Evolutionary conservation across 1,140 invertebrate species (phyloP).

Genomic region (Trachelipus rathkii): DNA sequence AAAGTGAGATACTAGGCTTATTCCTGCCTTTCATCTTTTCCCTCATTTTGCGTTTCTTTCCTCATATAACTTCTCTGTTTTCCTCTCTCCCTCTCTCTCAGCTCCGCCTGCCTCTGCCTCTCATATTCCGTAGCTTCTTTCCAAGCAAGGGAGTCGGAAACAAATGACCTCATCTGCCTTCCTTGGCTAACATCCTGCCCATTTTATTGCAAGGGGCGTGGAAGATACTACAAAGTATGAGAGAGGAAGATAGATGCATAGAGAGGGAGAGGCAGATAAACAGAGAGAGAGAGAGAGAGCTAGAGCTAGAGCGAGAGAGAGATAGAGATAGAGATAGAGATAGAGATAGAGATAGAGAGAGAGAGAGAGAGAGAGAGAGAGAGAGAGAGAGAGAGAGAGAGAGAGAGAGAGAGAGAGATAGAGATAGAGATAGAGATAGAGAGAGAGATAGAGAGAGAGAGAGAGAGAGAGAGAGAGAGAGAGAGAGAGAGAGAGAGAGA

Average conservation of each 20-base stretch:
- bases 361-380: too few species aligned
- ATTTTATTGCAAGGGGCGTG: constrained; percentile 10
- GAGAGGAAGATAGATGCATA: background rate
- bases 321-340: constrained; percentile 11
- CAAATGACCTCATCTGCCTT: constrained; percentile 11
- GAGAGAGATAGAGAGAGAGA: background rate
- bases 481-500: too few species aligned
- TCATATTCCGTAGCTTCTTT: background rate
- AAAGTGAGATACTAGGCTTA: background rate
- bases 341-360: background rate
- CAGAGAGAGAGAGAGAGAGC: constrained; percentile 12
- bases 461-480: too few species aligned
- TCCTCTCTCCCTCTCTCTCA: background rate
- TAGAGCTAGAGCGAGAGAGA: constrained; percentile 8
- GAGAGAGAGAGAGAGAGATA: background rate
- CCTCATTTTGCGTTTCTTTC: background rate
- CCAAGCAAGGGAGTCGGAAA: constrained; percentile 5
- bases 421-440: background rate
- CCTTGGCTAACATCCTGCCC: background rate
- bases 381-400: too few species aligned
- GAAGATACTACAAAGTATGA: background rate
- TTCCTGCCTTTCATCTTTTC: background rate
- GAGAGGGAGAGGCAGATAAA: background rate
- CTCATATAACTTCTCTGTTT: background rate
- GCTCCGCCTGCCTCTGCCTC: background rate